Percentiles rank a stretch among this genome's conserved stretches.
Conservation (phyloP, 2,888 invertebrate genomes). For the Acanthosoma haemorrhoidale region DNA sequence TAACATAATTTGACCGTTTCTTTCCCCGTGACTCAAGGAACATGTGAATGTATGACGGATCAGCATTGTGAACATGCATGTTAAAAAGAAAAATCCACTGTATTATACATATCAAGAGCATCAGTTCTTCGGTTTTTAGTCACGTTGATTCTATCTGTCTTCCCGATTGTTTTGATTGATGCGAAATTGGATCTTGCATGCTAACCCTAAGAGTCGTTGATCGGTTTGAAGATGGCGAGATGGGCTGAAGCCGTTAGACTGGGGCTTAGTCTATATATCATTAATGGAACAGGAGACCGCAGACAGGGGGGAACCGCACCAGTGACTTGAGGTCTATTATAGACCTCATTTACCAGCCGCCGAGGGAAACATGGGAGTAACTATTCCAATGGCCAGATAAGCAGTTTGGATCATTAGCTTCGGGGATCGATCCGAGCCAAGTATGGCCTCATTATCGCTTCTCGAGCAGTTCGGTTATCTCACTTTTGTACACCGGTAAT, state of each 20-base stretch:
- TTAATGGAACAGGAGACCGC: not conserved
- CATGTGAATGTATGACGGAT: too few species aligned
- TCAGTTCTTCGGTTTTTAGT: too few species aligned
- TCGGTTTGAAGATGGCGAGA: not conserved
- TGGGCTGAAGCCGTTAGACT: not conserved
- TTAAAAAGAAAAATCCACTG: too few species aligned
- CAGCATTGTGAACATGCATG: too few species aligned
- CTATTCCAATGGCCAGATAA: not conserved
- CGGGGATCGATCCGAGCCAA: not conserved
- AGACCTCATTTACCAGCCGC: not conserved
- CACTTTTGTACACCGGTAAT: not conserved
- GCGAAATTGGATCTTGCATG: too few species aligned
- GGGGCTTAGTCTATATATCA: too few species aligned
- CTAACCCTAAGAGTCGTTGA: too few species aligned
- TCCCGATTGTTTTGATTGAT: too few species aligned
- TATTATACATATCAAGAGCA: too few species aligned
- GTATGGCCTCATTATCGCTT: not conserved
- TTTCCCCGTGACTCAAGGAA: too few species aligned
- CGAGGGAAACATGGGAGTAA: not conserved
- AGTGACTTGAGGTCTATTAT: conserved; percentile 1
- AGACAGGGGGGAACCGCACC: not conserved
- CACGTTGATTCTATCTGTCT: too few species aligned
- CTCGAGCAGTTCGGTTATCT: not conserved
- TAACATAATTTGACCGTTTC: too few species aligned
- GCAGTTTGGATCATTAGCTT: conserved; percentile 6